Percentiles rank a stretch among this genome's conserved stretches.
phyloP scores from a whole-genome alignment of 2,797 vertebrate species.

The Amblyraja radiata region DNA sequence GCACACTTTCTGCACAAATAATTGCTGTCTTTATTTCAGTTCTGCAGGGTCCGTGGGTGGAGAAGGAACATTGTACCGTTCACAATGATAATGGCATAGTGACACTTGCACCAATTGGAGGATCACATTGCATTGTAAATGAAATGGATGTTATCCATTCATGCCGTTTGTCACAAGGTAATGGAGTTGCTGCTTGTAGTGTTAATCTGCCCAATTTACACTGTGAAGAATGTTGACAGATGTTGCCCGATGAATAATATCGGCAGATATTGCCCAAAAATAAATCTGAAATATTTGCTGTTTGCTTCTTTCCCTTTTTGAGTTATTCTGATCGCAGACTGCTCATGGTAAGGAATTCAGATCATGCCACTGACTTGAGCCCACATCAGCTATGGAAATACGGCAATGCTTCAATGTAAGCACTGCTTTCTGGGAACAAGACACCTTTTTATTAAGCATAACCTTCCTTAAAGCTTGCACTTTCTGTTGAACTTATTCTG shows the following conservation, averaged over 20 bases:
- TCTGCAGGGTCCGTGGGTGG: slow-evolving; percentile 67
- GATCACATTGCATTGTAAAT: slow-evolving; percentile 74
- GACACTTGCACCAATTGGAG: slow-evolving; percentile 64
- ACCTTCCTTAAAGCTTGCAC: background rate
- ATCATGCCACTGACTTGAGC: too few relatives aligned
- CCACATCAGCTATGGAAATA: too few relatives aligned
- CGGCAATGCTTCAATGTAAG: too few relatives aligned
- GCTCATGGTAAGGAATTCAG: background rate
- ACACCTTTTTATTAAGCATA: background rate
- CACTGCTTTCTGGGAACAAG: too few relatives aligned
- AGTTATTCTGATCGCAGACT: background rate
- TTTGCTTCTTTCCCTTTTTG: background rate
- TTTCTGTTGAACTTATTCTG: background rate
- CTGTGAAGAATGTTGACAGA: background rate
- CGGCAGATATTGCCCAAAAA: background rate
- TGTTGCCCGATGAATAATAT: background rate
- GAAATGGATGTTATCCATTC: slow-evolving; percentile 69
- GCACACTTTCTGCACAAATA: background rate
- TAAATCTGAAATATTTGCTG: background rate
- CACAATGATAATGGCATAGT: slow-evolving; percentile 77
- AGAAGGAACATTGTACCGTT: slow-evolving; percentile 73
- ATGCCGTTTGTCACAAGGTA: slow-evolving; percentile 86
- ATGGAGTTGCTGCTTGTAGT: background rate
- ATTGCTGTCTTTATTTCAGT: slow-evolving; percentile 55
- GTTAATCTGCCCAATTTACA: background rate